Base-by-base conservation (phyloP, 2,888 invertebrate genomes). In the Papilio gigon region DNA sequence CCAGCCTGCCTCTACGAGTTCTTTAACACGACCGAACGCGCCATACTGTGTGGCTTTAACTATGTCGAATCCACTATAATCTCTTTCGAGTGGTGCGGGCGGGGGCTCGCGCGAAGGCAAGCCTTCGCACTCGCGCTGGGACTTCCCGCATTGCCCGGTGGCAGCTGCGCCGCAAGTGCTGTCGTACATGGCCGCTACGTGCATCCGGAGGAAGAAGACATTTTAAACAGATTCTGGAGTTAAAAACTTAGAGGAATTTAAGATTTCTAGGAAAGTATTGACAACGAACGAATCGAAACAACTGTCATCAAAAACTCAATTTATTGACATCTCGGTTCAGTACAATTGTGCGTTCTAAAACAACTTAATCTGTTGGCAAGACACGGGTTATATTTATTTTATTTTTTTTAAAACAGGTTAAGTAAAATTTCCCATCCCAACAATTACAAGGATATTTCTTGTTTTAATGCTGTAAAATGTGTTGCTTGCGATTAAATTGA, bases 1-100 rank as follows among this genome's bases (percentile, higher is more conserved):
- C 90, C 96, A 96, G 1, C 99, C 99, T 44, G 95, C 95, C 80
- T 99, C 98, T 4, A 99, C 94, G 35, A 99, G 93, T 86, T 98
- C 97, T 75, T 96, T 93, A 82, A 95, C 94, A 87, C 96, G 93
- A 81, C 94, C 94, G 82, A 97, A 94, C 6, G 97, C 96, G 0
- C 99, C 99, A 90, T 98, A 99, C 93, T 99, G 99, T 27, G 98
- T 98, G 11, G 98, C 98, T 92, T 97, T 97, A 27, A 98, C 97
- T 78, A 98, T 98, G 84, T 98, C 98, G 86, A 96, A 97, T 59
- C 95, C 95, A 84, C 96, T 95, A 84, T 96, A 96, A 84, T 95
- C 95, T 53, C 89, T 86, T 76, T 90, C 88, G 44, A 93, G 86
- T 40, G 94, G 93, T 73, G 94, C 93, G 76, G 93, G 93, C 72